Percentiles rank a stretch among this genome's conserved stretches.
Evolutionary conservation across 2,888 invertebrate species (phyloP).

Genomic region (Anoncus sp.): DNA sequence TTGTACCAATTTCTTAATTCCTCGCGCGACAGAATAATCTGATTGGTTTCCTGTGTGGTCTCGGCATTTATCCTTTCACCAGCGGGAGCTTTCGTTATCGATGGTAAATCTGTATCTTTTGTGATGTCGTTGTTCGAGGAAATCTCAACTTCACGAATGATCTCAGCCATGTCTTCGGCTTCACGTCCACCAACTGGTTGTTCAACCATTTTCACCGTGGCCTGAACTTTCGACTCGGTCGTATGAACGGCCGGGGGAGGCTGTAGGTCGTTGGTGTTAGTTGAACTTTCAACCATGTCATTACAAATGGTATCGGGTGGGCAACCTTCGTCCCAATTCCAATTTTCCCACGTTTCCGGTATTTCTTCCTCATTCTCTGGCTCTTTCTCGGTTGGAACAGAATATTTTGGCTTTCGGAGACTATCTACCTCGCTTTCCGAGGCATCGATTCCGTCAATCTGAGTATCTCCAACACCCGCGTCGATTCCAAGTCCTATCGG

Average conservation of each 20-base stretch:
- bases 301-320: conserved; percentile 64
- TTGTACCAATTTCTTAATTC: conserved; percentile 65
- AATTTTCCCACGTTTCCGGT: conserved; percentile 20
- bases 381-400: not conserved
- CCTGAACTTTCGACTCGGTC: conserved; percentile 10
- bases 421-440: not conserved
- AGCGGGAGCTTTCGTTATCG: not conserved
- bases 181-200: conserved; percentile 21
- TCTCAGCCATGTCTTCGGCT: conserved; percentile 9
- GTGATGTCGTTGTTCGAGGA: not conserved
- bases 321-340: conserved; percentile 59
- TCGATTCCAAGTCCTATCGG: conserved; percentile 41
- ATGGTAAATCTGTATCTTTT: not conserved
- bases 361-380: not conserved
- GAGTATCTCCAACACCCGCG: conserved; percentile 34
- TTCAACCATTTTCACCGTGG: conserved; percentile 12
- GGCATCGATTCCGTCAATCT: conserved; percentile 1
- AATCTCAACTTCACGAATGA: conserved; percentile 11
- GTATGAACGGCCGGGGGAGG: not conserved
- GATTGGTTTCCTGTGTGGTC: conserved; percentile 4
- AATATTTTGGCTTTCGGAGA: not conserved
- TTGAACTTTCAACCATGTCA: conserved; percentile 59
- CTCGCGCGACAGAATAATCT: conserved; percentile 51
- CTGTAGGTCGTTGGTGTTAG: conserved; percentile 24
- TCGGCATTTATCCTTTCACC: not conserved